A percentile compares a stretch with the other conserved stretches of the same genome.
Evolutionary conservation across 2,888 invertebrate species (phyloP).

Genomic region (Drosophila anomalata): DNA sequence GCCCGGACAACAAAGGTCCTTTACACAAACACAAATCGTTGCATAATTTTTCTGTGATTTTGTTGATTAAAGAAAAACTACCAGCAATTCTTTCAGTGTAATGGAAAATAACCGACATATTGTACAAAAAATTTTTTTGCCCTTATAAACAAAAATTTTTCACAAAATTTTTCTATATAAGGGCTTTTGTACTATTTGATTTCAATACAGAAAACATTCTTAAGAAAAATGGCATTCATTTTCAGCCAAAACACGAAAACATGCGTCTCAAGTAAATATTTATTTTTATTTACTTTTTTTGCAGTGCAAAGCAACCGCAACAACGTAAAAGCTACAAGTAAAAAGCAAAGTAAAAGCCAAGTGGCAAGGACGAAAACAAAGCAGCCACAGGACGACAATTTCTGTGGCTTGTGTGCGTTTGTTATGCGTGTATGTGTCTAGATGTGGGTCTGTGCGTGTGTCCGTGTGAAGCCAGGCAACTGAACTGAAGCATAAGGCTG

Average conservation of each 20-base stretch:
- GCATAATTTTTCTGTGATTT: background rate
- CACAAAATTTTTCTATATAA: too few relatives aligned
- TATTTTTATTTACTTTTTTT: background rate
- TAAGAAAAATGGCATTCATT: too few relatives aligned
- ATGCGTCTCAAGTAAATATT: background rate
- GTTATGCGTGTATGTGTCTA: background rate
- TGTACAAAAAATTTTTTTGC: too few relatives aligned
- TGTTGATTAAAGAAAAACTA: background rate
- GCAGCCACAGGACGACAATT: constrained; percentile 29
- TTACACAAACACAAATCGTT: constrained; percentile 9
- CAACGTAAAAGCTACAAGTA: constrained; percentile 50
- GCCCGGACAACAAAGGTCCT: constrained; percentile 26
- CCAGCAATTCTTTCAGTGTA: background rate
- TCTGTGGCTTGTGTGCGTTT: constrained; percentile 16
- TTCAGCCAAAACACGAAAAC: too few relatives aligned
- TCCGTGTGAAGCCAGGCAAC: constrained; percentile 51
- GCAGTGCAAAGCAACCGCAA: constrained; percentile 13
- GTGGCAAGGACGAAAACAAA: constrained; percentile 40
- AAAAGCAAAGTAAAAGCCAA: constrained; percentile 43
- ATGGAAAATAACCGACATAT: too few relatives aligned
- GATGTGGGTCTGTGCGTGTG: constrained; percentile 9
- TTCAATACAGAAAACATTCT: too few relatives aligned
- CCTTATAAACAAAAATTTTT: too few relatives aligned
- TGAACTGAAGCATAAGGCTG: constrained; percentile 33
- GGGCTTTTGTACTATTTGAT: too few relatives aligned